phyloP scores from a whole-genome alignment of 2,113 vertebrate genomes.

The Isichthys henryi region DNA sequence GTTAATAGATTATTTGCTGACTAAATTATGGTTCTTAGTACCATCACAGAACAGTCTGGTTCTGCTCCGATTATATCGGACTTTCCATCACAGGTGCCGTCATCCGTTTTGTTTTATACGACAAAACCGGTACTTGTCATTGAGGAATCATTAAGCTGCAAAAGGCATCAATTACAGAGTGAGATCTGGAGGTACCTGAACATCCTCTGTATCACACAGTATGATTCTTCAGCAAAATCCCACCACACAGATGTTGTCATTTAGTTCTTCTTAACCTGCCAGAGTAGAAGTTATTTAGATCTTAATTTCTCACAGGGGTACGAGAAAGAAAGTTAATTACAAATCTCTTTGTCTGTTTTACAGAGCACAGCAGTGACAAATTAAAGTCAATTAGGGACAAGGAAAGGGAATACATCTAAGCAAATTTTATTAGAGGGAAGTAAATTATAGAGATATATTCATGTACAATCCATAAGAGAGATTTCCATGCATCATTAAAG shows the following conservation, averaged over 20 bases:
- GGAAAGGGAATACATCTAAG: slow-evolving; percentile 16
- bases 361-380: slow-evolving; percentile 25
- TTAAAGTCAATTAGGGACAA: slow-evolving; percentile 25
- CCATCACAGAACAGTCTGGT: not conserved
- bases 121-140: not conserved
- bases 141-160: not conserved
- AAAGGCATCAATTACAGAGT: not conserved
- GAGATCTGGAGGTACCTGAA: not conserved
- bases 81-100: not conserved
- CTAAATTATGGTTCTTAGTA: not conserved
- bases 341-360: slow-evolving; percentile 21
- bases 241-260: not conserved
- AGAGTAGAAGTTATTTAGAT: not conserved
- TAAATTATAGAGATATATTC: slow-evolving; percentile 17
- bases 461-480: not conserved
- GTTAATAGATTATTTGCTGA: not conserved
- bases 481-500: not conserved
- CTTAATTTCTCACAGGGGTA: slow-evolving; percentile 5
- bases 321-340: slow-evolving; percentile 16
- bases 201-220: not conserved
- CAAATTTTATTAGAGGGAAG: slow-evolving; percentile 23
- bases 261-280: not conserved
- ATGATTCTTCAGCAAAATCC: not conserved
- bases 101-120: not conserved
- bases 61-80: not conserved